Evolutionary conservation across 2,888 invertebrate genomes (phyloP), one percentile per base, ranked within the genome.

Genomic region (Tortricodes alternella): DNA sequence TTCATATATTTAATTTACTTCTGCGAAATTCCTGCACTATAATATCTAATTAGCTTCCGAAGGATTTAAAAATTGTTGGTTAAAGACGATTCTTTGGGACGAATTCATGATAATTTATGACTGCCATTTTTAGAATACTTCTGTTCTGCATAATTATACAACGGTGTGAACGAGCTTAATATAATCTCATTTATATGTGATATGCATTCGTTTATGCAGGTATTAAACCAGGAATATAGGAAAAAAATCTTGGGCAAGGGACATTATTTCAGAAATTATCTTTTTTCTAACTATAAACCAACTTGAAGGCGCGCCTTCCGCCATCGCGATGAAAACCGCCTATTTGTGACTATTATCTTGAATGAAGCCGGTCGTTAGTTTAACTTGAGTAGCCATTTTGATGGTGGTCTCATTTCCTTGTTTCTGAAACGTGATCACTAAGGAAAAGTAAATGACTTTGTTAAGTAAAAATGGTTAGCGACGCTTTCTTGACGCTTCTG

Each of bases 281-380:
- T 24, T 48, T 16, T 37, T 44, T 48, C 39, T 43, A n/a, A 43
- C 48, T 49, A 43, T 49, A 49, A 57, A 50, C 43, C 18, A 19
- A 3, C 32, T 35, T 23, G 19, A 51, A 18, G 50, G 16, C 29
- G 46, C 39, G 24, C 39, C 37, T 21, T 32, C 38, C 50, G 35
- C 38, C 35, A 23, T 41, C 43, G 60, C 58, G 60, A 59, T 51
- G 56, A 49, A 66, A 67, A 68, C 63, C 59, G 61, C 61, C 66
- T 64, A 62, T 70, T 63, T 58, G 63, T 56, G 61, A 58, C 62
- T 66, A 64, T 67, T 65, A 66, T 59, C 58, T 61, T 59, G 60
- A 64, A 70, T 70, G 68, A 63, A 69, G 64, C 62, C 55, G 62
- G 62, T 62, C 62, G 66, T 68, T 70, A 65, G 62, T 65, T 38